A percentile compares a stretch with the other conserved stretches of the same genome.
Conservation (phyloP, 2,888 invertebrate genomes). For the Patella ulyssiponensis region DNA sequence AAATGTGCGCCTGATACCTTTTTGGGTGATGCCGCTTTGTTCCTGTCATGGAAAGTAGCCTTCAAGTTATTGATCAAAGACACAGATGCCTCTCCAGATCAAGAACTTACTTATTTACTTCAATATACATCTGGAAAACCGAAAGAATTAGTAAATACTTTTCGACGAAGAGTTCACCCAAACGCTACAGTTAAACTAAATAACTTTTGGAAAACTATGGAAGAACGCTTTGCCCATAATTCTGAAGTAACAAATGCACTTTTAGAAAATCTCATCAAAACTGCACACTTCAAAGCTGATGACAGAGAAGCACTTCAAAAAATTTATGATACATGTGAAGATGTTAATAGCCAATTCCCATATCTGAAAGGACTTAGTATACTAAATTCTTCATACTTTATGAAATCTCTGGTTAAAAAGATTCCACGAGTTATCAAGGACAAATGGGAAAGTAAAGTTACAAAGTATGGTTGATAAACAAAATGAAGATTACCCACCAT, state of each 20-base stretch:
- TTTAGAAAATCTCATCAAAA: not conserved
- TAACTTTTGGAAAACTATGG: not conserved
- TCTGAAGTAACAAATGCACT: not conserved
- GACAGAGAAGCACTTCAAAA: constrained; percentile 3
- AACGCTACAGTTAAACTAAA: not conserved
- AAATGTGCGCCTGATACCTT: not conserved
- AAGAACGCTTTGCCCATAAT: not conserved
- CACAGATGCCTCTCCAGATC: not conserved
- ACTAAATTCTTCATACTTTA: not conserved
- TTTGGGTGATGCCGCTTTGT: not conserved
- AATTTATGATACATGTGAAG: not conserved
- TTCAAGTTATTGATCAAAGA: not conserved
- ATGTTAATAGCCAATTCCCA: not conserved
- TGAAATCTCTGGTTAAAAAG: not conserved
- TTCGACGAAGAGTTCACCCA: constrained; percentile 1
- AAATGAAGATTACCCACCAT: constrained; percentile 3
- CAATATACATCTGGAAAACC: not conserved
- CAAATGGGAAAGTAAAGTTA: not conserved
- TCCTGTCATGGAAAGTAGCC: not conserved
- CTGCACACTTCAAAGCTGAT: not conserved
- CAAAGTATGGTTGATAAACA: not conserved
- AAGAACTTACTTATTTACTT: not conserved
- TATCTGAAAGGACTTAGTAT: not conserved
- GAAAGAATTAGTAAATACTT: not conserved
- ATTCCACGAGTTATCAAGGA: not conserved